Percentiles rank a stretch among this genome's conserved stretches.
These are phyloP conservation scores for Morbakka virulenta DNA, from an alignment of 30 jellyfish, hydroid and myxozoan species.

Conservation along the genomic window DNA sequence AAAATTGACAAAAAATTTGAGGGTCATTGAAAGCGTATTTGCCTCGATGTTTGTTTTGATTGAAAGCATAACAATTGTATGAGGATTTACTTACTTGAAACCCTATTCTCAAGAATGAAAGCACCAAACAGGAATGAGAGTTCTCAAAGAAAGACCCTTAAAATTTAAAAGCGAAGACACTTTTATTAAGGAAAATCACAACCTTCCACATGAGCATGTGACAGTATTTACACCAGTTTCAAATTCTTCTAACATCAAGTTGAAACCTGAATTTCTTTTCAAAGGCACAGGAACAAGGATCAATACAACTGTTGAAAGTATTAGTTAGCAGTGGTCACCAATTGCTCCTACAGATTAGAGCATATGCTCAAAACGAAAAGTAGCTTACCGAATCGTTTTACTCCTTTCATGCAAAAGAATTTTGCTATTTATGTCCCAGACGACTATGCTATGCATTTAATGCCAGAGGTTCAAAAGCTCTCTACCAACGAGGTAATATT, in stretches of 20 bases:
- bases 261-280: slow-evolving; percentile 44
- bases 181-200: no score
- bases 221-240: slow-evolving; percentile 28
- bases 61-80: no score
- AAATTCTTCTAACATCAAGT: not conserved
- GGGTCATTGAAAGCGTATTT: slow-evolving; percentile 34
- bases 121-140: slow-evolving; percentile 13
- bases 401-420: slow-evolving; percentile 32
- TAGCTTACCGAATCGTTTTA: slow-evolving; percentile 51
- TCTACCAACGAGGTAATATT: slow-evolving; percentile 34
- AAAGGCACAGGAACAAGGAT: slow-evolving; percentile 60
- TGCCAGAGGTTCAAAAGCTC: slow-evolving; percentile 48
- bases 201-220: slow-evolving; percentile 28
- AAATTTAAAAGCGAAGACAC: not conserved
- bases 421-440: slow-evolving; percentile 52
- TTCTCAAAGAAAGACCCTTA: slow-evolving; percentile 16
- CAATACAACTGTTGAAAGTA: not conserved
- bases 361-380: slow-evolving; percentile 36
- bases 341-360: slow-evolving; percentile 53
- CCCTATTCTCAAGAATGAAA: slow-evolving; percentile 17
- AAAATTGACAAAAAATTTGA: no score
- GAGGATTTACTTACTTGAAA: slow-evolving; percentile 28
- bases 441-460: slow-evolving; percentile 49
- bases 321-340: slow-evolving; percentile 56
- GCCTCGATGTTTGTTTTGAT: slow-evolving; percentile 23